Conservation (phyloP, 1,140 invertebrate genomes). For the Megalonaias nervosa region DNA sequence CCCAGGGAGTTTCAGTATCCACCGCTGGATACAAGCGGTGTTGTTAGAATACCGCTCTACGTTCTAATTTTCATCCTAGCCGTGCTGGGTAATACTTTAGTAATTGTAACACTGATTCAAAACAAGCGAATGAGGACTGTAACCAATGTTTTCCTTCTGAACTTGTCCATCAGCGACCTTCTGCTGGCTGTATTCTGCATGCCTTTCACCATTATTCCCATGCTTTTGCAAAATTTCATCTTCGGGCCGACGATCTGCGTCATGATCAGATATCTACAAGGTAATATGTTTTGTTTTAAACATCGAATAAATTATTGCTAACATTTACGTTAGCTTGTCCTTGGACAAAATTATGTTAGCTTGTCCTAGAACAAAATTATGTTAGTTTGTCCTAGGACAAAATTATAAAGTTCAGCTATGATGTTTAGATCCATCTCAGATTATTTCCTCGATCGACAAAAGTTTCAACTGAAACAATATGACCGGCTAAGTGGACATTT, state of each 20-base stretch:
- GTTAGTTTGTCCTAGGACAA: too few relatives aligned
- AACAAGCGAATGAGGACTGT: constrained; percentile 90
- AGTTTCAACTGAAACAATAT: too few relatives aligned
- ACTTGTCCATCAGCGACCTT: constrained; percentile 81
- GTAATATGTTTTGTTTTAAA: constrained; percentile 37
- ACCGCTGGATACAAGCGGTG: too few relatives aligned
- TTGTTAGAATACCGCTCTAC: constrained; percentile 70
- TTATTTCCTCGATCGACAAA: too few relatives aligned
- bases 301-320: too few relatives aligned
- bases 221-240: constrained; percentile 85
- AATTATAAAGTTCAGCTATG: too few relatives aligned
- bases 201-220: constrained; percentile 89
- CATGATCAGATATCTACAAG: constrained; percentile 84
- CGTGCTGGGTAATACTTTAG: constrained; percentile 84
- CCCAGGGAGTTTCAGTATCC: too few relatives aligned
- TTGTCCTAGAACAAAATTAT: too few relatives aligned
- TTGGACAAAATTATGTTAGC: too few relatives aligned
- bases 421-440: too few relatives aligned
- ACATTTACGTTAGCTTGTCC: too few relatives aligned
- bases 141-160: constrained; percentile 89
- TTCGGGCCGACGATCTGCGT: constrained; percentile 88
- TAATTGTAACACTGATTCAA: constrained; percentile 84
- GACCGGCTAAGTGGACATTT: too few relatives aligned
- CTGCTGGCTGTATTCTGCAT: constrained; percentile 90
- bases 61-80: constrained; percentile 85